Evolutionary conservation across 2,113 vertebrate species (phyloP).

Genomic region (Rana temporaria): DNA sequence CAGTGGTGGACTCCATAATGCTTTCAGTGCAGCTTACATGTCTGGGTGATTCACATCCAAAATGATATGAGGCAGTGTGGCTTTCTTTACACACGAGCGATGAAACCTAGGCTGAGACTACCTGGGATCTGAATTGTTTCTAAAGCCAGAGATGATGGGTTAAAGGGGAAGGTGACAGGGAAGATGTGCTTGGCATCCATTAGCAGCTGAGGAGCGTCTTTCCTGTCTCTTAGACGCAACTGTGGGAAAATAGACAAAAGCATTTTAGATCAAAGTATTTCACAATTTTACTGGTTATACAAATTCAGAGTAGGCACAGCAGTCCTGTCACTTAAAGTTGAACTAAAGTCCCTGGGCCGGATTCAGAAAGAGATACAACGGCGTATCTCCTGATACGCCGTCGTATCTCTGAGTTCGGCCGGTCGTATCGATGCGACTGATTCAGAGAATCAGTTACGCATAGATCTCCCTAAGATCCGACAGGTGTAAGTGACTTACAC

Average conservation of each 20-base stretch:
- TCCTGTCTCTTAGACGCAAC: constrained; percentile 93
- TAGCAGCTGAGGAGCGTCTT: constrained; percentile 92
- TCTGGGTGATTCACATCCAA: constrained; percentile 58
- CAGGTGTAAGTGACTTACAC: too few relatives aligned
- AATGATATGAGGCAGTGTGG: constrained; percentile 44
- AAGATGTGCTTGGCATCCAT: constrained; percentile 99
- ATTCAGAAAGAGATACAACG: too few relatives aligned
- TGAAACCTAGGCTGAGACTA: constrained; percentile 92
- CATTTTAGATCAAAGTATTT: too few relatives aligned
- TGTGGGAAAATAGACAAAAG: constrained; percentile 61
- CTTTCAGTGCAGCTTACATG: constrained; percentile 63
- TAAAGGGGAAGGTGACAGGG: constrained; percentile 96
- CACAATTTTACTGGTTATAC: too few relatives aligned
- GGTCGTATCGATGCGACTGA: too few relatives aligned
- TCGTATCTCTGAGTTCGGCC: too few relatives aligned
- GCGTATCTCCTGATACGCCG: too few relatives aligned
- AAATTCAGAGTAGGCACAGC: too few relatives aligned
- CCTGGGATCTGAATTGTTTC: constrained; percentile 97
- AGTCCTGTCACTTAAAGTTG: too few relatives aligned
- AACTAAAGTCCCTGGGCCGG: too few relatives aligned
- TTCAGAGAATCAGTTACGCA: too few relatives aligned
- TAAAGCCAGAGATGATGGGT: constrained; percentile 90
- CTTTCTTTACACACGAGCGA: constrained; percentile 84
- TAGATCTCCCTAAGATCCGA: too few relatives aligned
- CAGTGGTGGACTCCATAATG: constrained; percentile 32